These are phyloP conservation scores for Tortricodes alternella DNA, from an alignment of 2,888 invertebrate species.

Conservation along the genomic window DNA sequence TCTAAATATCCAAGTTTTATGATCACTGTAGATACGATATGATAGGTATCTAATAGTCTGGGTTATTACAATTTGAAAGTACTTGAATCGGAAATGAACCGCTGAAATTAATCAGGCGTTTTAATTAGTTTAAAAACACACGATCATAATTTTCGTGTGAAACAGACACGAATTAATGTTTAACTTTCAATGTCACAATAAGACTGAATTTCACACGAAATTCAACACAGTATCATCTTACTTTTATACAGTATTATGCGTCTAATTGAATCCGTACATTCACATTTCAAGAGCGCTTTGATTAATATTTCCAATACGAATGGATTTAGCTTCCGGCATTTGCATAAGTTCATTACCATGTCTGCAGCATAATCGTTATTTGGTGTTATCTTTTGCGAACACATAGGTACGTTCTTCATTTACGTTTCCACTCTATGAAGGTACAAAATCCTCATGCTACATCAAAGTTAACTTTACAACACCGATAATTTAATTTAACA, in stretches of 20 bases:
- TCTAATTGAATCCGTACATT: conserved; percentile 34
- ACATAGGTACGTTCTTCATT: conserved; percentile 14
- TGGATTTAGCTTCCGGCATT: conserved; percentile 29
- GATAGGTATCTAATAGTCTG: neutral
- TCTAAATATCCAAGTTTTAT: neutral
- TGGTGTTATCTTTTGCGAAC: conserved; percentile 1
- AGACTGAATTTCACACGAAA: conserved; percentile 45
- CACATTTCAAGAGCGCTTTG: conserved; percentile 38
- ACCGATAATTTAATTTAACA: neutral
- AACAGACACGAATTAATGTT: conserved; percentile 33
- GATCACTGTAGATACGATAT: neutral
- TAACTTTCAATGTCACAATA: conserved; percentile 35
- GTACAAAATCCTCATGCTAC: neutral
- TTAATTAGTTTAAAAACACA: conserved; percentile 8
- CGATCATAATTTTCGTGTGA: conserved; percentile 20
- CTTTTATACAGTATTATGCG: conserved; percentile 20
- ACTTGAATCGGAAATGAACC: neutral
- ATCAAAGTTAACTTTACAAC: neutral
- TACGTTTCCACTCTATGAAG: neutral
- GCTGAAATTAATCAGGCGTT: conserved; percentile 9
- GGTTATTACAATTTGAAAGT: neutral
- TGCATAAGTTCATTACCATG: conserved; percentile 28
- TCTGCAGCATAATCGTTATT: neutral
- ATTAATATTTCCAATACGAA: conserved; percentile 18
- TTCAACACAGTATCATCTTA: conserved; percentile 40